Evolutionary conservation across 2,797 vertebrate genomes (phyloP), one percentile per base, ranked within the genome.

Genomic region (Synaphobranchus kaupii): DNA sequence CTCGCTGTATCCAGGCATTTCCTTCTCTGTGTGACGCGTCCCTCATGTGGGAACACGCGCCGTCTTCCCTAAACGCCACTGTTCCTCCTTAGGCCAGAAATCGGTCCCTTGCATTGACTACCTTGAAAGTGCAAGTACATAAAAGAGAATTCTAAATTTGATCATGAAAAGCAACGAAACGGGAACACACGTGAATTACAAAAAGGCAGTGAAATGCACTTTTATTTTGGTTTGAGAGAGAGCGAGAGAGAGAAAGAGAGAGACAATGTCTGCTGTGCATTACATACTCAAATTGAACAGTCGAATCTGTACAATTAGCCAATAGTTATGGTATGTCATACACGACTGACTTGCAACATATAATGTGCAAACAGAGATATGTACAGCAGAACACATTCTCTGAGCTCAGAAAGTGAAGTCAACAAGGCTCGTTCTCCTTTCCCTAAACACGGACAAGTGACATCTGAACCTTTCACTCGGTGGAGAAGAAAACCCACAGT

Each of bases 1-100:
- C 93, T 91, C 91, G 1, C 28, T 50, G 86, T 47, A 88, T 91
- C 86, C 88, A 88, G 89, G 90, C 90, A 93, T 92, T 94, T 92
- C 94, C 92, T 91, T 92, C 66, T 93, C 93, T 90, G 91, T 94
- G 95, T 95, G 95, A 96, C 94, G 93, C 91, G 90, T 92, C 92
- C 92, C 91, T 86, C 89, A 1, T n/a, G 66, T 76, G 92, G 93
- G 95, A 96, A 96, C 96, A 95, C 91, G 90, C 94, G 92, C 93
- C 91, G 10, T 22, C 17, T 34, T 20, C 20, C 28, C 73, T 2
- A 44, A 44, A 47, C 1, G 20, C 20, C 60, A 66, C 4, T n/a
- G 66, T 31, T 68, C 66, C 66, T 68, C 66, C 71, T 39, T 44
- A 9, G 20, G 76, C 6, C 76, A 80, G 44, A 47, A 48, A 1